Base-by-base conservation (phyloP, 1,140 invertebrate species). In the Triops longicaudatus region DNA sequence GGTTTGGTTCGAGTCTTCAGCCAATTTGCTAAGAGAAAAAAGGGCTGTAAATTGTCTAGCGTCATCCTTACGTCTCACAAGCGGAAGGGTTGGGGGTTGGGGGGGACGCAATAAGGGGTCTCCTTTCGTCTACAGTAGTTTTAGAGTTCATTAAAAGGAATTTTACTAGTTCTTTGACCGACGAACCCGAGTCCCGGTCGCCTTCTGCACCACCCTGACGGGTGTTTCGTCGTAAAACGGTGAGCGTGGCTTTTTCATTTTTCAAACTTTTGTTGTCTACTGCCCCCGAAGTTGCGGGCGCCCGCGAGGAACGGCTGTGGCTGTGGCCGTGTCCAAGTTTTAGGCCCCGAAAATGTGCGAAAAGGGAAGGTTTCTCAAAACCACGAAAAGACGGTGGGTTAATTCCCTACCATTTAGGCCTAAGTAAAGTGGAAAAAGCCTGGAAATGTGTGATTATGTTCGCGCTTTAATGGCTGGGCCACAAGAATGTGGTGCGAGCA, bases 91-190 rank as follows among this genome's bases (percentile, higher is more conserved):
- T 9, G 14, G 50, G 17, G 50, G n/a, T 22, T 22, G 5, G 22
- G 50, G 50, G 22, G 50, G 14, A 9, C 50, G 1, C 43, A n/a
- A n/a, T 37, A 37, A 37, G 31, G 31, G 31, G 31, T 37, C 31
- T 37, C 31, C 7, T 37, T 37, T 37, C 31, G 31, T 37, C 31
- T 37, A 37, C 31, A 37, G 31, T 37, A 37, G 50, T 63, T 63
- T 63, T 63, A 63, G 9, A 22, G 22, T 63, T 17, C 50, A 63
- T 63, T 63, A 63, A 63, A n/a, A n/a, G n/a, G 31, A 37, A 37
- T 63, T 63, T 63, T 63, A 63, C n/a, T 63, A 63, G 50, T 63
- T 63, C 50, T 22, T 63, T 63, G 50, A 63, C 50, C 50, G 50
- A 63, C 9, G 5, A n/a, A 22, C 17, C 50, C 17, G 50, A 22